phyloP scores from a whole-genome alignment of 1,140 invertebrate genomes.

The Coptotermes formosanus region DNA sequence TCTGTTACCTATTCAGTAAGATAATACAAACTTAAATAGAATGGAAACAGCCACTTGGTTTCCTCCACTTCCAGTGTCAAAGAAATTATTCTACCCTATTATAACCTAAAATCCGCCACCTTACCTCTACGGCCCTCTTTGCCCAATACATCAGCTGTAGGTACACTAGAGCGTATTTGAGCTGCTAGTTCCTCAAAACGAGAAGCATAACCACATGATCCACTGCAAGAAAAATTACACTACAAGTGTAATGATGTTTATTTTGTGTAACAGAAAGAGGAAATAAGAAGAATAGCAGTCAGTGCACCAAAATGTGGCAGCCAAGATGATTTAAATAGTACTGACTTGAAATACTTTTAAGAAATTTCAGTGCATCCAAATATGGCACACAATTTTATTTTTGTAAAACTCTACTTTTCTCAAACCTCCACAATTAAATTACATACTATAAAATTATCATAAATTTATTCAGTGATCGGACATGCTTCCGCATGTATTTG shows the following conservation, averaged over 20 bases:
- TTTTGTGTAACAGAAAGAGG: too few species aligned
- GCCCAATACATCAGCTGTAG: conserved; percentile 55
- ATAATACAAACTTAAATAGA: too few species aligned
- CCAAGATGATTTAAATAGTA: background rate
- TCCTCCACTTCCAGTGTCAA: too few species aligned
- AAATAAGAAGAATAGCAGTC: background rate
- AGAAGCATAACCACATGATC: conserved; percentile 60
- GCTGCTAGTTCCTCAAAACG: conserved; percentile 58
- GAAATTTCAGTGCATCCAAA: background rate
- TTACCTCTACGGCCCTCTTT: conserved; percentile 58
- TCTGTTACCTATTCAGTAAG: too few species aligned
- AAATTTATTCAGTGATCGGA: too few species aligned
- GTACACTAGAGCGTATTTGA: conserved; percentile 53
- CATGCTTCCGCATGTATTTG: too few species aligned
- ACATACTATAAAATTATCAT: too few species aligned
- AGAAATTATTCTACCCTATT: too few species aligned
- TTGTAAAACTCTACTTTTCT: too few species aligned
- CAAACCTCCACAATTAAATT: too few species aligned
- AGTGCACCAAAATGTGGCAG: too few species aligned
- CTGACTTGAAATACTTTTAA: background rate
- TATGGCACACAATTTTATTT: background rate
- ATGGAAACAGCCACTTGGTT: too few species aligned
- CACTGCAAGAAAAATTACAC: conserved; percentile 47
- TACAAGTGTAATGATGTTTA: background rate
- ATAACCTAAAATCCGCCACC: background rate